phyloP scores from a whole-genome alignment of 2,113 vertebrate genomes.

The Willisornis vidua region DNA sequence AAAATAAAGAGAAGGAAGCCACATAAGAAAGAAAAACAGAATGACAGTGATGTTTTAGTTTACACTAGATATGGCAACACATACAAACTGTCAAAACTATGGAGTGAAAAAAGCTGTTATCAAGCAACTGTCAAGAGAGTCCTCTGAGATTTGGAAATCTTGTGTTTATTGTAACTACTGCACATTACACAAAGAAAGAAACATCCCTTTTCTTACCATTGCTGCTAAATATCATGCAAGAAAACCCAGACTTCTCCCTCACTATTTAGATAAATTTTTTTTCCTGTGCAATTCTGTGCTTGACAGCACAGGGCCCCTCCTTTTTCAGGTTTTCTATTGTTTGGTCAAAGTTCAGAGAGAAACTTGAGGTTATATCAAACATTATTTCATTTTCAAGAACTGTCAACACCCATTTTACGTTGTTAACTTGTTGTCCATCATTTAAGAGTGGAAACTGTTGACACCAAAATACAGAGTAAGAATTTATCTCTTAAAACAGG shows the following conservation, averaged over 20 bases:
- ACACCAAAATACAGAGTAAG: constrained; percentile 61
- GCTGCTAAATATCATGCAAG: constrained; percentile 80
- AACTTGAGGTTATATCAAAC: constrained; percentile 67
- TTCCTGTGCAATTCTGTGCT: constrained; percentile 61
- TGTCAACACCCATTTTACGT: constrained; percentile 66
- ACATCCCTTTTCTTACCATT: constrained; percentile 79
- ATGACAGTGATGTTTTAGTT: constrained; percentile 88
- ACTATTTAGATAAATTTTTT: constrained; percentile 75
- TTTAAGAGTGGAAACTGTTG: constrained; percentile 59
- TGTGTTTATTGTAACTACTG: constrained; percentile 87
- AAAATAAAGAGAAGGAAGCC: constrained; percentile 71
- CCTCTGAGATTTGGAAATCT: constrained; percentile 87
- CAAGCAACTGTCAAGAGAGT: constrained; percentile 87
- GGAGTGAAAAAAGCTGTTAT: constrained; percentile 87
- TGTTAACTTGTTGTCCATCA: constrained; percentile 76
- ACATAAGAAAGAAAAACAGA: constrained; percentile 81
- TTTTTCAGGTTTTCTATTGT: constrained; percentile 59
- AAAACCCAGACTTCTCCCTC: constrained; percentile 74
- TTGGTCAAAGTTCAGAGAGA: constrained; percentile 77
- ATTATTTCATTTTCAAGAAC: constrained; percentile 76
- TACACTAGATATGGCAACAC: constrained; percentile 85
- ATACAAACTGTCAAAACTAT: constrained; percentile 88
- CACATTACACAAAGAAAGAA: constrained; percentile 85
- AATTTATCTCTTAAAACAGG: constrained; percentile 35
- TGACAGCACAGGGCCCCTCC: constrained; percentile 67